Evolutionary conservation across 2,113 vertebrate genomes (phyloP).

Genomic region (Prolemur simus): DNA sequence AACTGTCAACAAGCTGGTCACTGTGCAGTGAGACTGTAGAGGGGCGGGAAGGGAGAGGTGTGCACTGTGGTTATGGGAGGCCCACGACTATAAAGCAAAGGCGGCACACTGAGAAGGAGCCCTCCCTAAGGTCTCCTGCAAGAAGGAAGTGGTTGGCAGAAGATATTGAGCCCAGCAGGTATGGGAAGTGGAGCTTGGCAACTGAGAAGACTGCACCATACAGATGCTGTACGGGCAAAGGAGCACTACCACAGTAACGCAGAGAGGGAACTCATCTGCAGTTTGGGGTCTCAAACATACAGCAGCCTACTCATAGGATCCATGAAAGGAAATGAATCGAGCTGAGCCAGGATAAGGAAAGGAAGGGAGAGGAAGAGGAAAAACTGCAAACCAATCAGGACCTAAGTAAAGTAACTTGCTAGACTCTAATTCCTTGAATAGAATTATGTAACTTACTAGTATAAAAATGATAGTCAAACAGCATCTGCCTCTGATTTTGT

Average conservation of each 20-base stretch:
- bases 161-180: background rate
- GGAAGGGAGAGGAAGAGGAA: background rate
- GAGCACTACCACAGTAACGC: background rate
- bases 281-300: accelerated
- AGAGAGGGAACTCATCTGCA: accelerated
- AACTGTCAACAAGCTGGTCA: background rate
- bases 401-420: background rate
- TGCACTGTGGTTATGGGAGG: accelerated
- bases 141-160: background rate
- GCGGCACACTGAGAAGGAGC: background rate
- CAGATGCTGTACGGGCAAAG: background rate
- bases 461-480: background rate
- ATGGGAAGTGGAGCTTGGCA: background rate
- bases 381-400: background rate
- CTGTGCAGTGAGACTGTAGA: background rate
- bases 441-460: background rate
- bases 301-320: background rate
- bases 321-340: background rate
- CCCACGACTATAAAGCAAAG: background rate
- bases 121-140: background rate
- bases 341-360: background rate
- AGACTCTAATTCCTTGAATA: background rate
- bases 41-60: too few relatives aligned
- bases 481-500: background rate
- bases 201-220: too few relatives aligned